phyloP scores from a whole-genome alignment of 2,797 vertebrate species.

The Molossus alvarezi region DNA sequence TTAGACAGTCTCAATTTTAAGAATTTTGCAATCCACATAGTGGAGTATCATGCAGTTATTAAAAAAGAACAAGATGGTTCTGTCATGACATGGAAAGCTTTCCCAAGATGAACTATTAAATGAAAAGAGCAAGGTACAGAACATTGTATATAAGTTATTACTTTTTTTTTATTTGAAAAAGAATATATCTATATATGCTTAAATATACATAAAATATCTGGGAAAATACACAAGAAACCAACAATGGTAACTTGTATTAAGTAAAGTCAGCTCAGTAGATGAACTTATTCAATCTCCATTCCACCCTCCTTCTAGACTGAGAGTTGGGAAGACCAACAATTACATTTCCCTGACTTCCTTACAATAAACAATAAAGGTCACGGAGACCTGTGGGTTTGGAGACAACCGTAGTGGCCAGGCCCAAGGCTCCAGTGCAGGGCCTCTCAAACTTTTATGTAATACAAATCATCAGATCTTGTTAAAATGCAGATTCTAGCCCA shows the following conservation, averaged over 20 bases:
- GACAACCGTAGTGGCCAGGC: background rate
- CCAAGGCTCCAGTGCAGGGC: background rate
- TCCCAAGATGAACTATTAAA: conserved; percentile 37
- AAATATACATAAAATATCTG: conserved; percentile 38
- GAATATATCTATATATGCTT: background rate
- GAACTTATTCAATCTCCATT: conserved; percentile 24
- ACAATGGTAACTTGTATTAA: conserved; percentile 33
- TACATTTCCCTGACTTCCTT: conserved; percentile 4
- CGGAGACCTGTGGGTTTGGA: background rate
- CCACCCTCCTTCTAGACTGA: background rate
- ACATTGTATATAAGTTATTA: background rate
- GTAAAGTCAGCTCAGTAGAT: conserved; percentile 17
- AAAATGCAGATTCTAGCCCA: conserved; percentile 31
- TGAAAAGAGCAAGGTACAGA: conserved; percentile 47
- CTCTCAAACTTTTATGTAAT: background rate
- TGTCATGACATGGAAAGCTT: background rate
- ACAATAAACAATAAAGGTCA: background rate
- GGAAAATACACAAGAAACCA: conserved; percentile 48
- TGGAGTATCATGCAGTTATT: background rate
- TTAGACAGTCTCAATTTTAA: conserved; percentile 15
- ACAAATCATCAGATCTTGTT: background rate
- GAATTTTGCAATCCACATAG: background rate
- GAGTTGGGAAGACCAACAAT: conserved; percentile 45
- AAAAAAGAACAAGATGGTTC: conserved; percentile 51
- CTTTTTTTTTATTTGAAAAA: conserved; percentile 26